These are phyloP conservation scores for Argopecten irradians DNA, from an alignment of 1,140 invertebrate genomes.

Conservation along the genomic window DNA sequence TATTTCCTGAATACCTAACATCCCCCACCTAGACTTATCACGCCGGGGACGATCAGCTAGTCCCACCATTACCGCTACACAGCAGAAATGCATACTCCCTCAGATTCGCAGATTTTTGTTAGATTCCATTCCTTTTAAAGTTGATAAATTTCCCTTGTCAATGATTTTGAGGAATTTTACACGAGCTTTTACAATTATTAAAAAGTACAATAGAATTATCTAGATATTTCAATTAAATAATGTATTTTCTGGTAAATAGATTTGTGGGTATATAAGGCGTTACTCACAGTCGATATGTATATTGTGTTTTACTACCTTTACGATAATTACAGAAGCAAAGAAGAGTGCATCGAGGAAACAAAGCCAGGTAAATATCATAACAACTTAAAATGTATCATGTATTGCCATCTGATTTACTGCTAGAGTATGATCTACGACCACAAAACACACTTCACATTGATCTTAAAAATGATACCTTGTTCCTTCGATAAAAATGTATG, in stretches of 20 bases:
- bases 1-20: neutral
- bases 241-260: neutral
- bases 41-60: neutral
- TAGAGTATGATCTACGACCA: no score
- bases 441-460: no score
- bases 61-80: neutral
- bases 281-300: neutral
- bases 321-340: neutral
- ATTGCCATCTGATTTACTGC: no score
- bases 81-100: neutral
- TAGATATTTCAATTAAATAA: constrained; percentile 7
- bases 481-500: no score
- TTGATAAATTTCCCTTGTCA: constrained; percentile 22
- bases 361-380: neutral
- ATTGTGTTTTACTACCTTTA: no score
- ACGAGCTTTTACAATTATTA: neutral
- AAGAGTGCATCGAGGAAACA: neutral
- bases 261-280: neutral
- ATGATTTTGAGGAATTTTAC: constrained; percentile 3
- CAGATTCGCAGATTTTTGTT: neutral
- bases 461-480: no score
- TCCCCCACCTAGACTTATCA: neutral
- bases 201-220: neutral
- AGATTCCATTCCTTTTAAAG: neutral
- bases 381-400: no score